Evolutionary conservation across 30 jellyfish, hydroid and myxozoan species (phyloP), one percentile per base, ranked within the genome.

Genomic region (Cassiopea andromeda): DNA sequence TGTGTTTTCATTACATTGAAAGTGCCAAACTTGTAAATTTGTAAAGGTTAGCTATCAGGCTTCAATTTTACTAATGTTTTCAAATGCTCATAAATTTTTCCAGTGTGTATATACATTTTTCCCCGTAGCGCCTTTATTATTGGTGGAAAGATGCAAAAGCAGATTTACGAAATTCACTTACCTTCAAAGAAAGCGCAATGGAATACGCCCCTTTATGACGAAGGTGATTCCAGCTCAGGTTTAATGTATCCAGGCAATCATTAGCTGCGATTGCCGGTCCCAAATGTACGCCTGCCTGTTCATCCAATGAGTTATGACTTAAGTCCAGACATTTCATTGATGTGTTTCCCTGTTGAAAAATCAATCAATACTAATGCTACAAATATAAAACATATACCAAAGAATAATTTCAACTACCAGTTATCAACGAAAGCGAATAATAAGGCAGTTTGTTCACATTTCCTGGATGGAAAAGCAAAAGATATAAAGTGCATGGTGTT

Each of bases 161-260:
- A 27, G 38, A 27, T 27, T 27, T 27, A 54, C 12, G 64, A 10
- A 10, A 54, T 54, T 3, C 7, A 14, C 13, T 59, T 64, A 95
- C 99, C 85, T 95, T 91, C 5, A 95, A 77, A 13, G 99, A 83
- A 60, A 84, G 89, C 1, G 99, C 99, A 43, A 95, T 77, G 15
- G 99, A 97, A 83, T 69, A 95, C 10, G 99, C 99, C 43, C 99
- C 99, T 83, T 95, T 95, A 84, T 85, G 97, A 2, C 99, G 92
- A 16, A 95, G 68, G 81, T 95, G 99, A 73, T 95, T 95, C 99
- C 99, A 95, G 68, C 99, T 95, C 38, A 95, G 81, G 72, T 95
- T 90, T 7, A 95, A 61, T 17, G 70, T 82, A 49, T 91, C 97
- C 77, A 95, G 74, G 75, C 90, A 85, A 70, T 95, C 98, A 72